Conservation (phyloP, 2,113 vertebrate species). For the Centropus bengalensis region DNA sequence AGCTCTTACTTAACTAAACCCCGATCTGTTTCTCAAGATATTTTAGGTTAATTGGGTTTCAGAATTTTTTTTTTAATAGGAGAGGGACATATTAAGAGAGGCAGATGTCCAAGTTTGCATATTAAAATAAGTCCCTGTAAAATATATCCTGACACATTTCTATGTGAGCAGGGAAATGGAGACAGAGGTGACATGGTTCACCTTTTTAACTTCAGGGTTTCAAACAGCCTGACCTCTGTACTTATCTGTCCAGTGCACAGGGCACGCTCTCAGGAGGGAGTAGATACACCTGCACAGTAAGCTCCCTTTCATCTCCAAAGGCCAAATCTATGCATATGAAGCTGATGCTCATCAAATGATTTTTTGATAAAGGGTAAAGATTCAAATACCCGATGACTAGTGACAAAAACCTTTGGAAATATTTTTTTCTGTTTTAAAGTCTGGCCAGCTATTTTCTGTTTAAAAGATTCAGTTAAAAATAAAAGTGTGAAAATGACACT, state of each 20-base stretch:
- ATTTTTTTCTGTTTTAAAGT: background rate
- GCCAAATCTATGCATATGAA: background rate
- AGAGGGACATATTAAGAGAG: background rate
- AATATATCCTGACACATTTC: background rate
- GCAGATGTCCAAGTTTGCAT: background rate
- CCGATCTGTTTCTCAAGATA: background rate
- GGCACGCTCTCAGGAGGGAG: accelerated
- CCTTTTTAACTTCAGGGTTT: background rate
- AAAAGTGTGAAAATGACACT: too few species aligned
- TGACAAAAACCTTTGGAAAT: background rate
- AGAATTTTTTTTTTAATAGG: background rate
- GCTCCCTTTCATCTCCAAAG: background rate
- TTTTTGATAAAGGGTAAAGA: background rate
- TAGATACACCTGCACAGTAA: accelerated
- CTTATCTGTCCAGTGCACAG: background rate
- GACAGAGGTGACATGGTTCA: accelerated
- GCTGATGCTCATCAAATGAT: background rate
- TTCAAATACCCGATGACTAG: background rate
- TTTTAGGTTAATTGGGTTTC: background rate
- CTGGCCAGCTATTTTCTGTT: background rate
- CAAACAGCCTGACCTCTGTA: background rate
- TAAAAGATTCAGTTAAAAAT: background rate
- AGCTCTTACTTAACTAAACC: background rate
- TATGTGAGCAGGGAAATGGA: background rate
- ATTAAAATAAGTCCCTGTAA: background rate